phyloP scores from a whole-genome alignment of 2,797 vertebrate species.

The Sebastiscus tertius region DNA sequence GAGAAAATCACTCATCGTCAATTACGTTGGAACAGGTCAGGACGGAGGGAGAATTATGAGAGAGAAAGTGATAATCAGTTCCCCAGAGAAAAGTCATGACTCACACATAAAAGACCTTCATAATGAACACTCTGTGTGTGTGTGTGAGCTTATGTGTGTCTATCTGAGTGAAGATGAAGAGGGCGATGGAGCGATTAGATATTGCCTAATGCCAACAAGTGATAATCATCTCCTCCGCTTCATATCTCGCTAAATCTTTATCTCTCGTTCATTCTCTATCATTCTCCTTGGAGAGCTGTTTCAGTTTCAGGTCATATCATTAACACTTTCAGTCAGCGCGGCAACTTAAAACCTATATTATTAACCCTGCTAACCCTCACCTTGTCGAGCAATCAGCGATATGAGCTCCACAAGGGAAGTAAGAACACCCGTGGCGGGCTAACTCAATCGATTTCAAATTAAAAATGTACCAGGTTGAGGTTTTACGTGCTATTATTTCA shows the following conservation, averaged over 20 bases:
- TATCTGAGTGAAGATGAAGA: constrained; percentile 38
- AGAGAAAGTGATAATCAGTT: constrained; percentile 55
- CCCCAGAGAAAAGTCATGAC: constrained; percentile 62
- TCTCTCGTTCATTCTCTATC: not conserved
- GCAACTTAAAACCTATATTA: constrained; percentile 20
- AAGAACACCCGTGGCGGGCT: not conserved
- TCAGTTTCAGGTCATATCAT: constrained; percentile 58
- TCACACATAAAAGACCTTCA: constrained; percentile 55
- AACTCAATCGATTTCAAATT: not conserved
- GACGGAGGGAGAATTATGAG: constrained; percentile 44
- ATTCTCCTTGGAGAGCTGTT: constrained; percentile 35
- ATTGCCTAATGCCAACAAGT: constrained; percentile 45
- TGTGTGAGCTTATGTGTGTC: constrained; percentile 18
- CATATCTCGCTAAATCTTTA: constrained; percentile 31
- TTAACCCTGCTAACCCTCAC: constrained; percentile 38
- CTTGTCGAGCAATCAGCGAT: not conserved
- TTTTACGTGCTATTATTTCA: not conserved
- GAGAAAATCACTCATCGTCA: constrained; percentile 40
- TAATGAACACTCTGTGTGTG: constrained; percentile 38
- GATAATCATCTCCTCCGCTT: constrained; percentile 59
- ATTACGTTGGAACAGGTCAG: constrained; percentile 53
- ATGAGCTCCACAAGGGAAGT: not conserved
- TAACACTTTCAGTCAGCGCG: constrained; percentile 43
- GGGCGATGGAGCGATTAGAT: constrained; percentile 56
- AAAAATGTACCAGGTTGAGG: not conserved